A percentile compares a stretch with the other conserved stretches of the same genome.
Evolutionary conservation across 2,113 vertebrate genomes (phyloP).

Genomic region (Rhagologus leucostigma): DNA sequence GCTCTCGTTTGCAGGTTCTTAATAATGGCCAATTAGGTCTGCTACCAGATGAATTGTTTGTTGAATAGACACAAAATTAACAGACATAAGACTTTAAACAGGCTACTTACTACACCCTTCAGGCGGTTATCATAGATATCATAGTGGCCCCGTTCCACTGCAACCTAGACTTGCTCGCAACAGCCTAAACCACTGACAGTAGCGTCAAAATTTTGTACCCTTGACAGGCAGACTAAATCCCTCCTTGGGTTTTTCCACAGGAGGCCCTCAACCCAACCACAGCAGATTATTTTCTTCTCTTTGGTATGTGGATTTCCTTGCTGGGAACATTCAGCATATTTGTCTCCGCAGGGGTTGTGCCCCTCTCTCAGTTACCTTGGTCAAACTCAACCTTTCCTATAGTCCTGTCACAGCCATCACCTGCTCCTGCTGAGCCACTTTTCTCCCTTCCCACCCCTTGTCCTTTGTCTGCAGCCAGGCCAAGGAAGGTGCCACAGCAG

Average conservation of each 20-base stretch:
- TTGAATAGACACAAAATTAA: not conserved
- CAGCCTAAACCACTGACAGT: not conserved
- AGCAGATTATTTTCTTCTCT: not conserved
- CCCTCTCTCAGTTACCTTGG: not conserved
- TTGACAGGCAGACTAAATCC: not conserved
- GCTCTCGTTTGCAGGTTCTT: fast-evolving
- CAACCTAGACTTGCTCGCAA: not conserved
- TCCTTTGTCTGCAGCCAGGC: not conserved
- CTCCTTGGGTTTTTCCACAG: not conserved
- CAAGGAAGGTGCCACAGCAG: not conserved
- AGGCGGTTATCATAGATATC: not conserved
- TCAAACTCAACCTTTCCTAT: not conserved
- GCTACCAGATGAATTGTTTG: not conserved
- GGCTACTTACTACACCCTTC: not conserved
- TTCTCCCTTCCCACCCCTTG: not conserved
- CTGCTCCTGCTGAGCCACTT: not conserved
- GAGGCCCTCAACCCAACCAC: not conserved
- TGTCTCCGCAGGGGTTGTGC: not conserved
- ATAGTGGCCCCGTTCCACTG: not conserved
- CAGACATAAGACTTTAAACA: not conserved
- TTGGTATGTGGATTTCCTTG: not conserved
- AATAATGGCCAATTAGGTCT: not conserved
- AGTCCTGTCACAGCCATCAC: not conserved
- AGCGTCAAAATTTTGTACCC: not conserved
- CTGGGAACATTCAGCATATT: not conserved